Percentiles rank a stretch among this genome's conserved stretches.
Evolutionary conservation across 2,888 invertebrate species (phyloP).

Genomic region (Noctua comes): DNA sequence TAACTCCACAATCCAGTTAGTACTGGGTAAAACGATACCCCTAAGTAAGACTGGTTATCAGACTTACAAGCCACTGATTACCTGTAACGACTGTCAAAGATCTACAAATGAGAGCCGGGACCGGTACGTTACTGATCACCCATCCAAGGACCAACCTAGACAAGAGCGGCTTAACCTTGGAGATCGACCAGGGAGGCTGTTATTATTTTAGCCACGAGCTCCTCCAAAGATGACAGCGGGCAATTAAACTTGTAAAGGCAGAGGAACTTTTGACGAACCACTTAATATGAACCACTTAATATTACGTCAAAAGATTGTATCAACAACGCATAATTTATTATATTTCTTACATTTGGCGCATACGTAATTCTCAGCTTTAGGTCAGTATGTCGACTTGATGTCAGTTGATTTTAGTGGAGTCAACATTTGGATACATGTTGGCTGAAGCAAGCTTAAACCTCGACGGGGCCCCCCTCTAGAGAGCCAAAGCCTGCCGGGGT

Average conservation of each 20-base stretch:
- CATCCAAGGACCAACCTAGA: no score
- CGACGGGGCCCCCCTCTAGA: no score
- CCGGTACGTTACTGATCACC: no score
- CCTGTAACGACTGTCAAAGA: no score
- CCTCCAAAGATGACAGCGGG: neutral
- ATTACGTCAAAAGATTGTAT: constrained; percentile 40
- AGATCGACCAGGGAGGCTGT: neutral
- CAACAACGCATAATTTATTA: constrained; percentile 26
- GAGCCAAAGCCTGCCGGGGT: no score
- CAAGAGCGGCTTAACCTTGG: neutral
- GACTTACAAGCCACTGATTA: no score
- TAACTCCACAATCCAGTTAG: no score
- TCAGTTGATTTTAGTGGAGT: constrained; percentile 9
- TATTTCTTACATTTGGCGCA: constrained; percentile 3
- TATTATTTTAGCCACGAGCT: neutral
- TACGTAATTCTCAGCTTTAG: constrained; percentile 36
- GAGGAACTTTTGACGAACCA: constrained; percentile 1
- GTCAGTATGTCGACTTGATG: constrained; percentile 32
- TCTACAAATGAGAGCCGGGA: no score
- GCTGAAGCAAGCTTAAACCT: neutral
- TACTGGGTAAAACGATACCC: no score
- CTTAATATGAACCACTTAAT: constrained; percentile 15
- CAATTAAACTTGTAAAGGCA: constrained; percentile 11
- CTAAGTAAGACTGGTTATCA: no score
- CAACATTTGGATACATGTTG: neutral